Evolutionary conservation across 2,113 vertebrate species (phyloP), one percentile per base, ranked within the genome.

Genomic region (Mugil cephalus): DNA sequence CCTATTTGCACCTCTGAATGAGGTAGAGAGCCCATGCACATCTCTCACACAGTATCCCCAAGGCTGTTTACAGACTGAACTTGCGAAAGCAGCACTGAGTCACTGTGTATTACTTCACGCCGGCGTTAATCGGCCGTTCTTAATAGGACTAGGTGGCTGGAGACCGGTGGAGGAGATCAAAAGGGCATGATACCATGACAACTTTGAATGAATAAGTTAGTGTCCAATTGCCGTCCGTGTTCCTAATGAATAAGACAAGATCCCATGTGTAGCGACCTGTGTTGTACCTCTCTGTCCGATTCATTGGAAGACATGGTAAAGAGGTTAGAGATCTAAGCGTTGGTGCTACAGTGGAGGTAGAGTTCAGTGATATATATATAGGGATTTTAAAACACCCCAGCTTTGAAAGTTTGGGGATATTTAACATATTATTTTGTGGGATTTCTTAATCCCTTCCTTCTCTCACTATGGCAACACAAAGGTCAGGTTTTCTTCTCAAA

Each of bases 1-100:
- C 78, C 79, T 76, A 83, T 92, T 92, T 83, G 88, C 89, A 87
- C 88, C 84, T 90, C 61, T 2, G 45, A 83, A 78, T 88, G 79
- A 84, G 84, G 58, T 64, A 71, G 60, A 55, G 46, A 59, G 66
- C 50, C 45, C n/a, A 53, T 45, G 48, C 51, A 63, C 60, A 13
- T 43, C 40, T 45, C 46, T 60, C 48, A 15, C 30, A 59, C 50
- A 38, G 12, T 38, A 18, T 66, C 74, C 77, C 46, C 40, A 6
- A 45, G 14, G 68, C 53, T 58, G 59, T 21, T 71, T 75, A 62
- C 65, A 69, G 17, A 73, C 7, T 46, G 47, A 10, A 53, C 70
- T 21, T 39, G 17, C 55, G 65, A 69, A 65, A 53, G 72, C 24
- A 54, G 40, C 10, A 30, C 36, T 47, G 53, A 82, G 60, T 72